Percentiles rank a stretch among this genome's conserved stretches.
These are phyloP conservation scores for Corvus moneduloides DNA, from an alignment of 2,113 vertebrate species.

Conservation along the genomic window DNA sequence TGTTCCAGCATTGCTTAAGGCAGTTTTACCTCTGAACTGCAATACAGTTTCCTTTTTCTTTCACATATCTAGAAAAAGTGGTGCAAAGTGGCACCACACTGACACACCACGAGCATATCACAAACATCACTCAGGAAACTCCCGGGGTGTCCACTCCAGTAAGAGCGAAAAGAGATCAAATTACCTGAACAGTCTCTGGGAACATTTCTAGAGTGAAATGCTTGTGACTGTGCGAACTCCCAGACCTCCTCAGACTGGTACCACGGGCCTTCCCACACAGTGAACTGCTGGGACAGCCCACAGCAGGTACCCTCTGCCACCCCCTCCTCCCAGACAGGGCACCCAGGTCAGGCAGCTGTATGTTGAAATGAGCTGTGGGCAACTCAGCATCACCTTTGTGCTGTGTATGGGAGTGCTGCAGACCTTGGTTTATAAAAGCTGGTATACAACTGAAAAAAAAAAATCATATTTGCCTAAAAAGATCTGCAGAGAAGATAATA, in stretches of 20 bases:
- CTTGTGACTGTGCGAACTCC: not conserved
- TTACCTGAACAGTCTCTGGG: not conserved
- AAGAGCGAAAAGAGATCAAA: not conserved
- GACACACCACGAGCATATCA: fast-evolving
- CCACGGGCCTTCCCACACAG: fast-evolving
- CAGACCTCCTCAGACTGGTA: not conserved
- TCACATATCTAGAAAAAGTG: not conserved
- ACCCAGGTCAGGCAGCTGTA: fast-evolving
- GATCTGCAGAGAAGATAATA: slow-evolving; percentile 4
- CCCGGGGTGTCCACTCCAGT: not conserved
- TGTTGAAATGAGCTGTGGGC: not conserved
- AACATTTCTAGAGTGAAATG: not conserved
- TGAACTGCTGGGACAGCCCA: not conserved
- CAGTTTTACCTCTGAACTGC: not conserved
- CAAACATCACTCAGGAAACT: not conserved
- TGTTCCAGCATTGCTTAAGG: not conserved
- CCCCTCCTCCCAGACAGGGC: not conserved
- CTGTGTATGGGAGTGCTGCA: not conserved
- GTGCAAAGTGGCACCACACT: not conserved
- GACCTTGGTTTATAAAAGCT: not conserved
- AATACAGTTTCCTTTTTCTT: not conserved
- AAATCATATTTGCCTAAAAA: not conserved
- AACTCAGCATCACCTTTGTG: not conserved
- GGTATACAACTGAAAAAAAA: not conserved
- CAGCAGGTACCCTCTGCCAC: not conserved